Evolutionary conservation across 2,113 vertebrate genomes (phyloP), one percentile per base, ranked within the genome.

Genomic region (Anguilla japonica): DNA sequence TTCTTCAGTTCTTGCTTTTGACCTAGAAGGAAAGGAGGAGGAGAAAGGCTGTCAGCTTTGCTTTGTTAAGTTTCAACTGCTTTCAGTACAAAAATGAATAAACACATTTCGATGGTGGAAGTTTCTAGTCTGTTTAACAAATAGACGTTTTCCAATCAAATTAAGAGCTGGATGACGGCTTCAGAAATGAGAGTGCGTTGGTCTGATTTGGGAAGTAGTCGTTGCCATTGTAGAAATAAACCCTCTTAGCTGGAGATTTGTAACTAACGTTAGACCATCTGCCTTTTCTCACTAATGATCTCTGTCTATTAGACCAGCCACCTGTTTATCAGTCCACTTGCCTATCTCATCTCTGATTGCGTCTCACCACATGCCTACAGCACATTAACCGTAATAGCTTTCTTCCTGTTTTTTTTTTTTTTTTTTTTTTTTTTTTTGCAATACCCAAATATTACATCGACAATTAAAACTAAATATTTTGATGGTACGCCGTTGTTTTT

Each of bases 211-310:
- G 26, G 26, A 11, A 7, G 9, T 75, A 1, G 1, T 7, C n/a
- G 13, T 26, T 26, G 5, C 26, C 71, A 34, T 75, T 75, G n/a
- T 13, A 34, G n/a, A 13, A 67, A 67, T 67, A 34, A 34, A 8
- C 26, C 26, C n/a, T 26, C 71, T 75, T 34, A 29, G 26, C 71
- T 75, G 71, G 71, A 75, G 71, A 75, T 75, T 29, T n/a, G 71
- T 75, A 75, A 75, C 71, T 75, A 75, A 75, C n/a, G 26, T 29
- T n/a, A 75, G 71, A 75, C 26, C 71, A 75, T 75, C 71, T 75
- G 71, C n/a, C 71, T 29, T 34, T 34, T 75, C 71, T 75, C 71
- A 6, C 26, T 75, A 75, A 75, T 75, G 71, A 75, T 34, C 71
- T 75, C 71, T 13, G n/a, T 11, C n/a, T 75, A 34, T 75, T 75